A percentile compares a stretch with the other conserved stretches of the same genome.
These are phyloP conservation scores for Drosophila arawakana DNA, from an alignment of 1,140 invertebrate genomes.

Conservation along the genomic window DNA sequence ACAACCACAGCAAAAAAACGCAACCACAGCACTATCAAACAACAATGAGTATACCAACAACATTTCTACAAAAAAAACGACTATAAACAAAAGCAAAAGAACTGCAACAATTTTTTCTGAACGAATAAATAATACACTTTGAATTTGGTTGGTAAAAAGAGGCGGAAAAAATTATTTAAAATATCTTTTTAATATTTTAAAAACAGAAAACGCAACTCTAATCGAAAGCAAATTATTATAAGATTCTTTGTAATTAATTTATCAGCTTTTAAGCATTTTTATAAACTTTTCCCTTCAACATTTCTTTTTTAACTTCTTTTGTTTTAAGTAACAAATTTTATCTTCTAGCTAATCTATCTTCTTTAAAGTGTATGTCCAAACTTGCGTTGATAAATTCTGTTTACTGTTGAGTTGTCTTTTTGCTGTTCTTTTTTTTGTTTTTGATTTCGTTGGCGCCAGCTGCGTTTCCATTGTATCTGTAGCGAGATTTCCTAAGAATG, in stretches of 20 bases:
- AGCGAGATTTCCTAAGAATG: slow-evolving; percentile 72
- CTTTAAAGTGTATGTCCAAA: not conserved
- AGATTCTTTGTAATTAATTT: no score
- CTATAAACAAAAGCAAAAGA: not conserved
- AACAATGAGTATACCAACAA: slow-evolving; percentile 25
- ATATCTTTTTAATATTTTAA: not conserved
- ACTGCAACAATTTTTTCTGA: not conserved
- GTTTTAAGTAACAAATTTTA: not conserved
- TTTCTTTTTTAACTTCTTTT: no score
- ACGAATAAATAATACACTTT: slow-evolving; percentile 7
- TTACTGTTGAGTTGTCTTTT: slow-evolving; percentile 6
- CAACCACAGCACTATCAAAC: slow-evolving; percentile 1
- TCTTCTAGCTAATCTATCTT: not conserved
- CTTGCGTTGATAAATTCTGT: slow-evolving; percentile 23
- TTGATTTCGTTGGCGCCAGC: slow-evolving; percentile 41
- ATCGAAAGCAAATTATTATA: no score
- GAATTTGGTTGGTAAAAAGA: no score
- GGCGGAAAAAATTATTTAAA: no score
- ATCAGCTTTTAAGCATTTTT: no score
- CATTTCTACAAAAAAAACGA: slow-evolving; percentile 14
- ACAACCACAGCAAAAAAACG: slow-evolving; percentile 33
- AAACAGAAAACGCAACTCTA: not conserved
- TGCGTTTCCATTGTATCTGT: slow-evolving; percentile 55
- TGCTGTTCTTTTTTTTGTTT: slow-evolving; percentile 18
- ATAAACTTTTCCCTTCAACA: no score